Conservation (phyloP, 1,140 invertebrate species). For the Drosophila lini region DNA sequence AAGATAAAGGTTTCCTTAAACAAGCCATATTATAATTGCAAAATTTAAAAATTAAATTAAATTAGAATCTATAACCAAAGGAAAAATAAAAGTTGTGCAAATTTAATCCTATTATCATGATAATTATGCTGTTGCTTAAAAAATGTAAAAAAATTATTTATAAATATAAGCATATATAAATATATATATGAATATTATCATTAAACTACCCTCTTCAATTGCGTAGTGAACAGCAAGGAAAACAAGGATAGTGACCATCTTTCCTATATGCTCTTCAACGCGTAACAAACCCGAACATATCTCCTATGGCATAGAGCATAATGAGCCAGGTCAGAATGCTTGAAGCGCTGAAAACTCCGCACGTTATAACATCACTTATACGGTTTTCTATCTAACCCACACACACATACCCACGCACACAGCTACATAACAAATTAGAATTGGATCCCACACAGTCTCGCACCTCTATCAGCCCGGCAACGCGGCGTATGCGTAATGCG, state of each 20-base stretch:
- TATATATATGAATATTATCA: too few species aligned
- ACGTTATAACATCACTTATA: constrained; percentile 45
- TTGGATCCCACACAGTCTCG: constrained; percentile 31
- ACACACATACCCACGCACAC: constrained; percentile 3
- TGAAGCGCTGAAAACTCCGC: constrained; percentile 53
- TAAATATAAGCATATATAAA: too few species aligned
- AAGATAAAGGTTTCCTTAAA: too few species aligned
- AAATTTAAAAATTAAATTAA: too few species aligned
- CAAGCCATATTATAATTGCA: too few species aligned
- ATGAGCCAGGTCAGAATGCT: constrained; percentile 44
- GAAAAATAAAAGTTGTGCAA: too few species aligned
- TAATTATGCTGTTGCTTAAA: too few species aligned
- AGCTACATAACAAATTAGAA: constrained; percentile 72
- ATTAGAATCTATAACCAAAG: too few species aligned
- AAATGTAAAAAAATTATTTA: too few species aligned
- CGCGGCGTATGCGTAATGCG: constrained; percentile 69
- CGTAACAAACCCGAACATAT: not conserved
- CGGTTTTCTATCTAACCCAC: constrained; percentile 47
- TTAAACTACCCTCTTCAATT: too few species aligned
- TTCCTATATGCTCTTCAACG: not conserved
- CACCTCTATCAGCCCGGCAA: constrained; percentile 9
- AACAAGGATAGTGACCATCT: not conserved
- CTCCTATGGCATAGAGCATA: constrained; percentile 11
- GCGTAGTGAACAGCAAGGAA: not conserved
- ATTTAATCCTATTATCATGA: too few species aligned